A percentile compares a stretch with the other conserved stretches of the same genome.
These are phyloP conservation scores for Drosophila nasuta DNA, from an alignment of 1,140 invertebrate species.

Conservation along the genomic window DNA sequence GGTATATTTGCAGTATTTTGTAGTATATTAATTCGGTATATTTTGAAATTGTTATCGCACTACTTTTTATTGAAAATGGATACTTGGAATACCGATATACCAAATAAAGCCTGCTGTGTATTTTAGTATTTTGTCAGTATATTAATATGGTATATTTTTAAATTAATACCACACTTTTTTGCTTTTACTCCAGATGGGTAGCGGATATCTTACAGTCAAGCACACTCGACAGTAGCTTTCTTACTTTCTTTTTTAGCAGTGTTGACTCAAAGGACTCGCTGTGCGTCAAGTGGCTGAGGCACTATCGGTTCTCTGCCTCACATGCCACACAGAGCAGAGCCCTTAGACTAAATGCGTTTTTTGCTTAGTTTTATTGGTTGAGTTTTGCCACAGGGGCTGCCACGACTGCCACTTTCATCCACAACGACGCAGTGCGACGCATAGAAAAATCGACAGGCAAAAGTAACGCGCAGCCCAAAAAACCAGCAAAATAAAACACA, in stretches of 20 bases:
- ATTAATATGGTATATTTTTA: too few species aligned
- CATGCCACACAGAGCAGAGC: constrained; percentile 27
- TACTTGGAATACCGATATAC: too few species aligned
- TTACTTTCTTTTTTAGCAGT: background rate
- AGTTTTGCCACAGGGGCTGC: constrained; percentile 5
- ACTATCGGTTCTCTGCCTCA: constrained; percentile 21
- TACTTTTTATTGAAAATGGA: too few species aligned
- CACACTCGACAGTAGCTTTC: too few species aligned
- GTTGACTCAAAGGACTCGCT: constrained; percentile 23
- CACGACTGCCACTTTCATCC: constrained; percentile 23
- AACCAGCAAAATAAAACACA: constrained; percentile 4
- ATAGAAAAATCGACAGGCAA: constrained; percentile 69
- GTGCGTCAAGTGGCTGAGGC: constrained; percentile 11
- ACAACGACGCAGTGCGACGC: constrained; percentile 65
- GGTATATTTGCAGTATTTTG: too few species aligned
- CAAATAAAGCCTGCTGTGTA: too few species aligned
- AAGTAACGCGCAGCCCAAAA: constrained; percentile 4
- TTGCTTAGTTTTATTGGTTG: constrained; percentile 77
- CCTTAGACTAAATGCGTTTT: constrained; percentile 77
- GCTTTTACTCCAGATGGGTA: too few species aligned
- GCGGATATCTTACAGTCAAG: too few species aligned
- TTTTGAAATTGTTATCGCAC: too few species aligned
- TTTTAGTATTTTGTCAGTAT: too few species aligned
- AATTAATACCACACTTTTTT: too few species aligned
- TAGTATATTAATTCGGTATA: too few species aligned